Evolutionary conservation across 2,888 invertebrate genomes (phyloP), one percentile per base, ranked within the genome.

Genomic region (Agapostemon virescens): DNA sequence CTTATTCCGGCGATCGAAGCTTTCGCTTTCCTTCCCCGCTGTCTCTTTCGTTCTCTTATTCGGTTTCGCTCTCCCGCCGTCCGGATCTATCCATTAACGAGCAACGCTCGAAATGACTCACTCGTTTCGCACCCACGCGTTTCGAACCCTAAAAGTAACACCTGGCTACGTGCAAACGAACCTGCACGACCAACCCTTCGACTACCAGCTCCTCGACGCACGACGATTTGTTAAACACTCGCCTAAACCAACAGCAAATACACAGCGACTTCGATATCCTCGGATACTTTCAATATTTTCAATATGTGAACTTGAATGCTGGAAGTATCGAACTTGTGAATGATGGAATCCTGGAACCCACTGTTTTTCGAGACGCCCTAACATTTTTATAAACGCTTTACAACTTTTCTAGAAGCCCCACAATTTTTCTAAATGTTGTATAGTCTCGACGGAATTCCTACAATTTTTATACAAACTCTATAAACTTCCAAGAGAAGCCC

Each of bases 121-220:
- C 49, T 49, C 49, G 49, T 49, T 49, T 49, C 49, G 11, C 49
- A 49, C 49, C 49, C 49, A 49, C 49, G 49, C 49, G 49, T 49
- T 49, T 49, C 49, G n/a, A 49, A n/a, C 49, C 49, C 49, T n/a
- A 49, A 49, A 33, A 49, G 49, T n/a, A 49, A n/a, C 49, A 49
- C 49, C 49, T n/a, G 49, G 49, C 49, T 2, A 9, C 9, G n/a
- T 11, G n/a, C n/a, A 4, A 49, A 49, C n/a, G n/a, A 49, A 3
- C n/a, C 49, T 49, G 3, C 3, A 11, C n/a, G n/a, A 1, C n/a
- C 49, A 49, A 49, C 11, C 49, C 49, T 3, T n/a, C 1, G 40
- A 40, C 40, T 15, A 3, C 40, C 15, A 5, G 15, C 4, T 15
- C 38, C 0, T 38, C 38, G 38, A 11, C 38, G 1, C 38, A 11